Percentiles rank a stretch among this genome's conserved stretches.
phyloP scores from a whole-genome alignment of 1,140 invertebrate genomes.

The Globodera rostochiensis region DNA sequence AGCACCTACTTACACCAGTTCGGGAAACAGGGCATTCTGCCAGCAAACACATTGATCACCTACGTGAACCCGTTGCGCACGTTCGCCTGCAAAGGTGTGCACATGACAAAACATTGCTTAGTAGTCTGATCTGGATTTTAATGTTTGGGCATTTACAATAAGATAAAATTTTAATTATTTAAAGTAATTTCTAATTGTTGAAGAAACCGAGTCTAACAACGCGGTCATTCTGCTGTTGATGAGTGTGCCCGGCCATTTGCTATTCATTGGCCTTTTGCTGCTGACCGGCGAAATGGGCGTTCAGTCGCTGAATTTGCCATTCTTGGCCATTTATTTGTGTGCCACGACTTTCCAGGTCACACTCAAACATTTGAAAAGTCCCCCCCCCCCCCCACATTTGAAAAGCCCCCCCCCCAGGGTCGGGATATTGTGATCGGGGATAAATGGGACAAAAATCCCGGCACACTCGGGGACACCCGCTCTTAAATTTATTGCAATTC shows the following conservation, averaged over 20 bases:
- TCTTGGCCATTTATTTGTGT: conserved; percentile 36
- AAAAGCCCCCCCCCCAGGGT: conserved; percentile 41
- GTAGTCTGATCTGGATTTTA: conserved; percentile 77
- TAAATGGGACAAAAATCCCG: too few relatives aligned
- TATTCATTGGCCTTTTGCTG: conserved; percentile 83
- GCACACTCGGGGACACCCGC: too few relatives aligned
- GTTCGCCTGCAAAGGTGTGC: conserved; percentile 78
- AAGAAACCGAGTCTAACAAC: conserved; percentile 74
- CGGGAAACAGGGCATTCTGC: conserved; percentile 73
- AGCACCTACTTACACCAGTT: conserved; percentile 82
- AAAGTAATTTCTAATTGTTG: conserved; percentile 45
- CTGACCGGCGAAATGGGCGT: conserved; percentile 72
- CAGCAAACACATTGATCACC: conserved; percentile 79
- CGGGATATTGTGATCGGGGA: too few relatives aligned
- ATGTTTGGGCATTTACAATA: conserved; percentile 75
- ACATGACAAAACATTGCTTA: conserved; percentile 66
- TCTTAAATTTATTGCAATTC: too few relatives aligned
- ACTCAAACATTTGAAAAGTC: conserved; percentile 39
- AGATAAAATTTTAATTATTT: conserved; percentile 31
- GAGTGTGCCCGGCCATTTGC: conserved; percentile 85
- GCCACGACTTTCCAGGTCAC: conserved; percentile 39
- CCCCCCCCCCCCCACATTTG: conserved; percentile 8
- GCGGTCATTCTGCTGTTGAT: conserved; percentile 79
- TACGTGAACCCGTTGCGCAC: conserved; percentile 69
- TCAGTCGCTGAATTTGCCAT: conserved; percentile 71